Percentiles rank a stretch among this genome's conserved stretches.
Conservation (phyloP, 2,888 invertebrate species). For the Oscheius myriophilus region DNA sequence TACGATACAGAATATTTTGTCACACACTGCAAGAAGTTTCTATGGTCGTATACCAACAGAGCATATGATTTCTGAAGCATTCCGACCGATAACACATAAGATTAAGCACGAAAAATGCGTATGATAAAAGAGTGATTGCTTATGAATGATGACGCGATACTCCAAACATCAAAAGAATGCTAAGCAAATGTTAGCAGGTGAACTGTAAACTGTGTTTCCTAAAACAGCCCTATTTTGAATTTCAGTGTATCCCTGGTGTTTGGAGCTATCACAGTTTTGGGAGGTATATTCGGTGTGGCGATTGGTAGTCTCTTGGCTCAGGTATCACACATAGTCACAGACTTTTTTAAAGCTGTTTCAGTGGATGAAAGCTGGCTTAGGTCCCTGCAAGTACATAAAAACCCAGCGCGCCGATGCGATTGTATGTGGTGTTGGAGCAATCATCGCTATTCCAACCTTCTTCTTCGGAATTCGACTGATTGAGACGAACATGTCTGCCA, state of each 20-base stretch:
- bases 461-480: conserved; percentile 83
- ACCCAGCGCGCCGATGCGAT: conserved; percentile 72
- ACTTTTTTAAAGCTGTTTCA: background rate
- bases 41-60: too few relatives aligned
- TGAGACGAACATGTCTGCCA: conserved; percentile 68
- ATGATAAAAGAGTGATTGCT: too few relatives aligned
- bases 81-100: too few relatives aligned
- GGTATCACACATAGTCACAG: conserved; percentile 17
- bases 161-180: too few relatives aligned
- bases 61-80: too few relatives aligned
- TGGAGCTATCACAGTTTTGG: conserved; percentile 90
- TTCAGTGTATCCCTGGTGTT: conserved; percentile 80
- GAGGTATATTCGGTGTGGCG: conserved; percentile 91
- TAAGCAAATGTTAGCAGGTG: too few relatives aligned
- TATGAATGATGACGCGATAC: too few relatives aligned
- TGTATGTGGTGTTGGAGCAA: conserved; percentile 88
- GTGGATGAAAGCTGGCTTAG: conserved; percentile 34
- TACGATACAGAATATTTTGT: too few relatives aligned
- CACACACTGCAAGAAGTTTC: too few relatives aligned
- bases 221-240: background rate
- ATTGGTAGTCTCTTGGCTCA: conserved; percentile 82
- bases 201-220: too few relatives aligned
- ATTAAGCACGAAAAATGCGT: too few relatives aligned
- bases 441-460: conserved; percentile 86
- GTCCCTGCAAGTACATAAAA: conserved; percentile 44